phyloP scores from a whole-genome alignment of 1,140 invertebrate species.

The Eubasilissa regina region DNA sequence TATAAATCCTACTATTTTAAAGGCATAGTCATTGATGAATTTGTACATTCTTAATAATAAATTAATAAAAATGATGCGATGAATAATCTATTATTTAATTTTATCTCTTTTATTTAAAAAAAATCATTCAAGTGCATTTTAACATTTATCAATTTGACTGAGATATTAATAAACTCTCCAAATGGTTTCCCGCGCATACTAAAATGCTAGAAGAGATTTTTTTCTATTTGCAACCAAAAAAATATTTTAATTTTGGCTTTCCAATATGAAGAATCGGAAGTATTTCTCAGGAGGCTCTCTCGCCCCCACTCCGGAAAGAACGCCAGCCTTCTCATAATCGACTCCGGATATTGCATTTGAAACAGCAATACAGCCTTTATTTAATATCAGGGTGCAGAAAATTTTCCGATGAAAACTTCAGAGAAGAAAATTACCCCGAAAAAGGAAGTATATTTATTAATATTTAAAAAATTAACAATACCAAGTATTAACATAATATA shows the following conservation, averaged over 20 bases:
- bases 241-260: neutral
- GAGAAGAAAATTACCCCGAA: neutral
- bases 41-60: too few species aligned
- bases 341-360: slow-evolving; percentile 57
- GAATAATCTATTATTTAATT: too few species aligned
- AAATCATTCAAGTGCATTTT: too few species aligned
- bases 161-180: neutral
- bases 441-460: neutral
- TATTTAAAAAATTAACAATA: neutral
- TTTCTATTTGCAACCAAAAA: neutral
- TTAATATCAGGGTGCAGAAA: slow-evolving; percentile 16
- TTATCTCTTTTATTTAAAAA: too few species aligned
- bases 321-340: slow-evolving; percentile 57
- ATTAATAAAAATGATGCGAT: too few species aligned
- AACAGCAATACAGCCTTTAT: slow-evolving; percentile 14
- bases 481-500: neutral
- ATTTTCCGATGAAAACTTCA: neutral
- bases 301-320: slow-evolving; percentile 45
- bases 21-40: too few species aligned
- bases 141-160: neutral
- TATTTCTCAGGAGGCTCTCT: neutral
- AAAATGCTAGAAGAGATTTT: neutral
- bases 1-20: too few species aligned
- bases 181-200: too few species aligned
- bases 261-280: neutral